A percentile compares a stretch with the other conserved stretches of the same genome.
phyloP scores from a whole-genome alignment of 2,113 vertebrate genomes.

The Rutilus rutilus region DNA sequence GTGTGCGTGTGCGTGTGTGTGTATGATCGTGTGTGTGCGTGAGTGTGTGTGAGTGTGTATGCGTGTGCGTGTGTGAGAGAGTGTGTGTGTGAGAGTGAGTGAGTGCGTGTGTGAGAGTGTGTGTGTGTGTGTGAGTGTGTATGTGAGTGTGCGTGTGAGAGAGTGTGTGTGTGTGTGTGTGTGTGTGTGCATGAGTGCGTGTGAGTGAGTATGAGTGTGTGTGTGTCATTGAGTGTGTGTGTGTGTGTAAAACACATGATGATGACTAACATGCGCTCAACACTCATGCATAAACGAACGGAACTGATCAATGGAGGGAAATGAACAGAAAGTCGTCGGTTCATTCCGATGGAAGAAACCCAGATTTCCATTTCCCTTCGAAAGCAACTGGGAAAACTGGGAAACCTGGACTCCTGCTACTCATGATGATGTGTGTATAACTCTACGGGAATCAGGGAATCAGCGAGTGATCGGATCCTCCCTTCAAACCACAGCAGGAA shows the following conservation, averaged over 20 bases:
- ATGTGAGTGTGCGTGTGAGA: background rate
- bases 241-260: background rate
- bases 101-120: background rate
- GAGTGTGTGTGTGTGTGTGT: background rate
- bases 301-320: constrained; percentile 49
- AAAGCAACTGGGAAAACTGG: constrained; percentile 19
- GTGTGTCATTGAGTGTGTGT: background rate
- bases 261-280: constrained; percentile 46
- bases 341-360: constrained; percentile 41
- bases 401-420: constrained; percentile 32
- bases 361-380: constrained; percentile 14
- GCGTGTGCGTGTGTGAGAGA: background rate
- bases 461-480: constrained; percentile 44
- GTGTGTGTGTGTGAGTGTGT: background rate
- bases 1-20: background rate
- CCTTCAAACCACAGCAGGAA: constrained; percentile 59
- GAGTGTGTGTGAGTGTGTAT: background rate
- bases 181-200: background rate
- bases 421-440: constrained; percentile 7
- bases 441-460: constrained; percentile 47
- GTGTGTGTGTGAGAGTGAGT: background rate
- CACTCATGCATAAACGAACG: constrained; percentile 47
- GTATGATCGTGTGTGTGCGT: background rate
- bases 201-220: background rate
- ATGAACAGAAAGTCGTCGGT: constrained; percentile 22